These are phyloP conservation scores for Tupiocoris notatus DNA, from an alignment of 2,888 invertebrate genomes.

Conservation along the genomic window DNA sequence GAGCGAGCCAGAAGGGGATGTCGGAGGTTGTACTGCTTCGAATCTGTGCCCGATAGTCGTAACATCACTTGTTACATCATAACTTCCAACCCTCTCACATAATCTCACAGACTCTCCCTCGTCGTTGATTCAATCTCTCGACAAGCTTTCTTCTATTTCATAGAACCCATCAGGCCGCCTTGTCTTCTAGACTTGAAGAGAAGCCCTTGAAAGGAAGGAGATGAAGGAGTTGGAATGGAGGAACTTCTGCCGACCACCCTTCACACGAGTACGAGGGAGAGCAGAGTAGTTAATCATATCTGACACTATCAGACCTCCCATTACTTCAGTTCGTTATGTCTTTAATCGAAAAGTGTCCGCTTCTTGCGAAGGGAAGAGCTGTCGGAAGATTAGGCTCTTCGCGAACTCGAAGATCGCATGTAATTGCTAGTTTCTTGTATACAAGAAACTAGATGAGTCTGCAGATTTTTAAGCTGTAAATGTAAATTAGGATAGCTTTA, in stretches of 20 bases:
- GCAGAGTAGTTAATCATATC: constrained; percentile 37
- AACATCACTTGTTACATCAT: constrained; percentile 37
- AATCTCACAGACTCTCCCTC: constrained; percentile 1
- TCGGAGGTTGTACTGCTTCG: not conserved
- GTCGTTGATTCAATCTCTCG: not conserved
- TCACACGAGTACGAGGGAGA: not conserved
- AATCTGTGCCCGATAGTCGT: not conserved
- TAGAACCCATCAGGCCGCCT: not conserved
- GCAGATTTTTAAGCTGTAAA: no score
- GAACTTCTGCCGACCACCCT: not conserved
- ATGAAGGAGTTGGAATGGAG: not conserved
- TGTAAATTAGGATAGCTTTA: no score
- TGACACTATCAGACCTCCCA: constrained; percentile 37
- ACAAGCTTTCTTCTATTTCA: not conserved
- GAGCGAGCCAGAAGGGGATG: not conserved
- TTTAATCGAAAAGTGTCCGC: constrained; percentile 34
- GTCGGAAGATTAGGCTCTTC: constrained; percentile 20
- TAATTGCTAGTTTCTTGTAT: constrained; percentile 8
- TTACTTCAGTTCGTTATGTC: constrained; percentile 26
- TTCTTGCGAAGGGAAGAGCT: not conserved
- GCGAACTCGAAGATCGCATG: not conserved
- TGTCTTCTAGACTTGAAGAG: not conserved
- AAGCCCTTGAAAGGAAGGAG: not conserved
- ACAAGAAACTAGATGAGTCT: no score
- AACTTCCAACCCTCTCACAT: not conserved